Percentiles rank a stretch among this genome's conserved stretches.
phyloP scores from a whole-genome alignment of 2,888 invertebrate genomes.

The Parthenolecanium corni region DNA sequence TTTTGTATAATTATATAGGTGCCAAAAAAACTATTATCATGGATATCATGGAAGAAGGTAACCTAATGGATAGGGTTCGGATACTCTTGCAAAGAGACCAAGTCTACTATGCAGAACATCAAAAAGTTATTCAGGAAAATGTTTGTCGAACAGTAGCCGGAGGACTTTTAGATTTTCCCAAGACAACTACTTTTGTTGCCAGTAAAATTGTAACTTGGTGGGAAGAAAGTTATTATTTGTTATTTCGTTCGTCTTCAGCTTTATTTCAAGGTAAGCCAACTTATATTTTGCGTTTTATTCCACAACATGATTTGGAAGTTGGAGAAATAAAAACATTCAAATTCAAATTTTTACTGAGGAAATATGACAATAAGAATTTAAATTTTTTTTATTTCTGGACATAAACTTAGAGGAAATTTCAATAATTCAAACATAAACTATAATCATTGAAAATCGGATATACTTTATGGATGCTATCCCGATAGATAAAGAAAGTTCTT shows the following conservation, averaged over 20 bases:
- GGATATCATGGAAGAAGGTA: constrained; percentile 84
- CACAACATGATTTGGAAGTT: no score
- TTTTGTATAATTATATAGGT: no score
- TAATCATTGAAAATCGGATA: no score
- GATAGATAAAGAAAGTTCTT: no score
- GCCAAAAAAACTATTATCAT: constrained; percentile 40
- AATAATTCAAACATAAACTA: no score
- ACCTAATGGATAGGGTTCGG: constrained; percentile 74
- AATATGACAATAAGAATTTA: no score
- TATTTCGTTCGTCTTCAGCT: constrained; percentile 4
- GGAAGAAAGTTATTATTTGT: constrained; percentile 44
- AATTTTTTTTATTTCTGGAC: no score
- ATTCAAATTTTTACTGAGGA: no score
- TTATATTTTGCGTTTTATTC: no score
- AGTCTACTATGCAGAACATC: constrained; percentile 64
- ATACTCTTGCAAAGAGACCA: constrained; percentile 69
- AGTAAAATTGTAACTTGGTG: constrained; percentile 76
- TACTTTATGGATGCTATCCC: no score
- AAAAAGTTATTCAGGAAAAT: constrained; percentile 63
- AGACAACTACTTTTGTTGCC: constrained; percentile 71
- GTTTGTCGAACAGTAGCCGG: constrained; percentile 69
- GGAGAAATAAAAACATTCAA: no score
- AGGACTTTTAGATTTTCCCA: constrained; percentile 67
- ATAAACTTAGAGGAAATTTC: no score
- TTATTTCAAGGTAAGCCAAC: constrained; percentile 14